Base-by-base conservation (phyloP, 2,113 vertebrate genomes). In the Muntiacus muntjak region DNA sequence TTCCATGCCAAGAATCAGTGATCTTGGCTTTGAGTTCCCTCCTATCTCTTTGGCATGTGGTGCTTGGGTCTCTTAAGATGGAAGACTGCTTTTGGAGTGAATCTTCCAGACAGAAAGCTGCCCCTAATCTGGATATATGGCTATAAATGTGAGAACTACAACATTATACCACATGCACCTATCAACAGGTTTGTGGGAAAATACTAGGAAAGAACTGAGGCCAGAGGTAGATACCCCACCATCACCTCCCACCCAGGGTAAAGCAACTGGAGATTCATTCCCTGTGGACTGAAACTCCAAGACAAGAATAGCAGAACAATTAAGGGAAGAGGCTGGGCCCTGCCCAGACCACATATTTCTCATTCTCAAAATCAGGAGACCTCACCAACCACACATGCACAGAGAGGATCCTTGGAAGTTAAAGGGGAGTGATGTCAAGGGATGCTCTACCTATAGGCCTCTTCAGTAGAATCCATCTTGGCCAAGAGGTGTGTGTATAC, bases 21-120 rank as follows among this genome's bases (percentile, higher is more conserved):
- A 89, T 94, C 84, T 84, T 95, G 95, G 95, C 84, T 87, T 84
- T 36, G 4, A 19, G 21, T 30, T 86, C 33, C 47, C 12, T 89
- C 71, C 89, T 96, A 94, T 86, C 91, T 92, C 85, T 94, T 85
- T 96, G 84, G 30, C 58, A 67, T 54, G 71, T 82, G 30, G 40
- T 83, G 30, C 79, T 95, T 76, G 54, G 28, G 30, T 55, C 40
- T 85, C 67, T 76, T 90, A 78, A 78, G 71, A 98, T 58, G n/a
- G 86, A 87, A 60, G 55, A 87, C 55, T 43, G 79, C n/a, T 57
- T 95, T 79, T 79, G 26, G 60, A 90, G 23, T 47, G 57, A 78
- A 94, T 74, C 21, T 23, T 74, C 60, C 81, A 95, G 58, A 60
- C 4, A 58, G 71, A 87, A 92, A 87, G 45, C 30, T 93, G 28